Evolutionary conservation across 2,797 vertebrate genomes (phyloP), one percentile per base, ranked within the genome.

Genomic region (Siniperca obscura): DNA sequence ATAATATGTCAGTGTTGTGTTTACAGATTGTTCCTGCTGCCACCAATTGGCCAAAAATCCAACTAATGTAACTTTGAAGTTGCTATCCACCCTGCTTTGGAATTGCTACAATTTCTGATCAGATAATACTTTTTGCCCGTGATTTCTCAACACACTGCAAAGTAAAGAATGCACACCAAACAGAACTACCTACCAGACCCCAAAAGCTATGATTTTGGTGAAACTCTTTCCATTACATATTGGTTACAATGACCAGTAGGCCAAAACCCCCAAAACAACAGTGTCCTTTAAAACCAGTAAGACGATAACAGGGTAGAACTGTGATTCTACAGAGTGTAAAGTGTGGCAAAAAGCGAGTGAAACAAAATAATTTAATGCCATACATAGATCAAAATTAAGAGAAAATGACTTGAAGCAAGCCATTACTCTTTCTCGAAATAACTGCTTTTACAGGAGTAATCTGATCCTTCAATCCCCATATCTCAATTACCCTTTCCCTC

Each of bases 381-480:
- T 60, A 7, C 36, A 87, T 70, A 64, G 42, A 85, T 86, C 77
- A 84, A 72, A 86, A 81, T 73, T 25, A 76, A 71, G 25, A 75
- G 59, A 67, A 38, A 71, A 78, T 42, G 17, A 50, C n/a, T 78
- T 72, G 59, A 74, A 83, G 69, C 25, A 27, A 82, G 50, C 14
- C 53, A 86, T 91, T 80, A 81, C 64, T 88, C 74, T 76, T 82
- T 82, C 74, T 62, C 70, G 77, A 74, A 91, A 84, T 80, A 80
- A 92, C 91, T 55, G 46, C 81, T 87, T 91, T 93, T 79, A 90
- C 76, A 73, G 50, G 46, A 53, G 92, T 91, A 92, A 95, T 77
- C 67, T 44, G 76, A 95, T 84, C 89, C 86, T 60, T 62, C 86
- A 91, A 91, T 90, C 76, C 71, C 76, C 60, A 81, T 70, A 91